Evolutionary conservation across 1,140 invertebrate genomes (phyloP), one percentile per base, ranked within the genome.

Genomic region (Calliopsis andreniformis): DNA sequence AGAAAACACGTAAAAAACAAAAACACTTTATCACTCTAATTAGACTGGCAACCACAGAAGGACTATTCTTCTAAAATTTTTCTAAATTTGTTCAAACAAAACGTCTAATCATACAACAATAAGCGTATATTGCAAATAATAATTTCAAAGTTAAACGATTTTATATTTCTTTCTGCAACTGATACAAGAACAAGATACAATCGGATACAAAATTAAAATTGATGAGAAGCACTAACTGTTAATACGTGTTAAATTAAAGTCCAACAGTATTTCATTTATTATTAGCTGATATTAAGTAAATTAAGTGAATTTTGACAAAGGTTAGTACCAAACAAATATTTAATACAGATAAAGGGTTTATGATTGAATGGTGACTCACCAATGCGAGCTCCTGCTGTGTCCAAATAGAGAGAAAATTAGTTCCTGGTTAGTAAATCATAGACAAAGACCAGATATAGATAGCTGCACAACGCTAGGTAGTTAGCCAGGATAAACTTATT

Each of bases 351-450:
- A 16, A 39, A 20, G 23, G 59, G 23, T 28, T n/a, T 35, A 71
- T 35, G 10, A 56, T 55, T n/a, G 0, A 71, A 45, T 49, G n/a
- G n/a, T 51, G 59, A 91, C 92, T 92, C 87, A 92, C 92, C 92
- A 20, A 92, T 89, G 76, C 92, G 90, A 76, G 91, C 90, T 90
- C 89, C 91, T 83, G 89, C 85, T 87, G 86, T 84, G 86, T 78
- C 87, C 86, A 82, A 87, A 88, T 82, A 89, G 78, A 89, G 82
- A 89, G 80, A 87, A 90, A 89, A 82, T 87, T 85, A 84, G 83
- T 82, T 83, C 76, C 80, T 87, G 59, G 83, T 91, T 91, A 91
- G 86, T 90, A 85, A 88, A 85, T 87, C 77, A 80, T 78, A 86
- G 64, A 83, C 42, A 83, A 58, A 77, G 70, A 62, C 63, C 76